Percentiles rank a stretch among this genome's conserved stretches.
phyloP scores from a whole-genome alignment of 2,113 vertebrate genomes.

The Campylomormyrus tamandua region DNA sequence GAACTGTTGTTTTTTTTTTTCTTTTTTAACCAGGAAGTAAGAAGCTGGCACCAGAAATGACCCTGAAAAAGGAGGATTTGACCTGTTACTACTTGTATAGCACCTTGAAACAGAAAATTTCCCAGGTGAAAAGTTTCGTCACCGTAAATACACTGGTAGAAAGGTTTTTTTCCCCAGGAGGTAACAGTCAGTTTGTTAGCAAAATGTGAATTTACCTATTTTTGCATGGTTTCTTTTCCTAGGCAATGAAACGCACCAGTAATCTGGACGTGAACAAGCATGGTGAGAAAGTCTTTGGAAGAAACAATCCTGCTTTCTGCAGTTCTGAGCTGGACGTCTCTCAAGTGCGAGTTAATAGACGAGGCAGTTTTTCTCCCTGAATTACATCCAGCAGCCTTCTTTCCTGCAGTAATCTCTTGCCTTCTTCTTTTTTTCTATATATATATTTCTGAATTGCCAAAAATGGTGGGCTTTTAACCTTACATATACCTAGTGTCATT shows the following conservation, averaged over 20 bases:
- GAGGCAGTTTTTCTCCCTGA: not conserved
- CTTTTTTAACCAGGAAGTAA: conserved; percentile 45
- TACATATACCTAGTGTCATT: not conserved
- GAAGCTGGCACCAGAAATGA: conserved; percentile 46
- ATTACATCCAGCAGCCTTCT: not conserved
- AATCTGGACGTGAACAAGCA: conserved; percentile 14
- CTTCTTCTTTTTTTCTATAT: not conserved
- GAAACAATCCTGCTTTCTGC: conserved; percentile 35
- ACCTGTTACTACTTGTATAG: conserved; percentile 46
- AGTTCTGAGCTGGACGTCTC: conserved; percentile 28
- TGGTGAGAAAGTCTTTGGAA: conserved; percentile 26
- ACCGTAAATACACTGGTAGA: not conserved
- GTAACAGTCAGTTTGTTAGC: not conserved
- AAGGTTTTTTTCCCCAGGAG: not conserved
- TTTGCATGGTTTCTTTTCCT: conserved; percentile 4
- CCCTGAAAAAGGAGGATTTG: conserved; percentile 55
- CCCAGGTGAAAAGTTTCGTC: not conserved
- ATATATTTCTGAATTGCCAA: not conserved
- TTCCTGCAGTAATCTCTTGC: not conserved
- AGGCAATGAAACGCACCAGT: not conserved
- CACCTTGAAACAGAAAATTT: conserved; percentile 42
- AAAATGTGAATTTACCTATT: not conserved
- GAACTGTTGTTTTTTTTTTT: not conserved
- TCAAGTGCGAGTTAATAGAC: not conserved
- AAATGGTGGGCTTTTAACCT: not conserved